phyloP scores from a whole-genome alignment of 2,113 vertebrate genomes.

The Nothobranchius furzeri region DNA sequence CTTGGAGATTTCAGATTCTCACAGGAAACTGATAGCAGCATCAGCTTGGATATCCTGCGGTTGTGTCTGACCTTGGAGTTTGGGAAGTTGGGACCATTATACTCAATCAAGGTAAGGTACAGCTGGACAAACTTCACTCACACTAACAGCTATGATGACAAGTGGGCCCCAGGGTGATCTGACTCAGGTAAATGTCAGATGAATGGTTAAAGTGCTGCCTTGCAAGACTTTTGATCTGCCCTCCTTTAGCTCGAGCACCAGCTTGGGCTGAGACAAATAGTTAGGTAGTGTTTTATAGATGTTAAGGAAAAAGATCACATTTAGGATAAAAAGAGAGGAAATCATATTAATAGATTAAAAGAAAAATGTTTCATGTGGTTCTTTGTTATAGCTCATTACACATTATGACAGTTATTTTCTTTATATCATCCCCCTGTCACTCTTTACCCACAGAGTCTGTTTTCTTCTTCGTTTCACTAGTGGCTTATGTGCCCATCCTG shows the following conservation, averaged over 20 bases:
- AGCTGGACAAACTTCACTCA: conserved; percentile 42
- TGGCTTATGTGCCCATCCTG: conserved; percentile 22
- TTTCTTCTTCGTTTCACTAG: conserved; percentile 25
- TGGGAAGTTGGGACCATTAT: conserved; percentile 33
- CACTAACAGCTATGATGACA: conserved; percentile 40
- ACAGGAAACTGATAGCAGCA: not conserved
- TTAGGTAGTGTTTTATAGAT: conserved; percentile 5
- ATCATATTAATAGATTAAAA: too few species aligned
- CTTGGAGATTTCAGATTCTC: conserved; percentile 6
- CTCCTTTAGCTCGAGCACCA: not conserved
- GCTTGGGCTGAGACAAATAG: not conserved
- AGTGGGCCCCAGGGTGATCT: conserved; percentile 34
- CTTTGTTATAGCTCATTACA: conserved; percentile 37
- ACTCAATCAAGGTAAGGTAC: conserved; percentile 41
- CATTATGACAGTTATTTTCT: conserved; percentile 8
- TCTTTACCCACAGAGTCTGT: not conserved
- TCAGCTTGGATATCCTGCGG: conserved; percentile 5
- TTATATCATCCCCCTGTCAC: conserved; percentile 10
- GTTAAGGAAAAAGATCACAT: conserved; percentile 21
- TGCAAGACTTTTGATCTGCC: conserved; percentile 42
- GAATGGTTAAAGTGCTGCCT: conserved; percentile 41
- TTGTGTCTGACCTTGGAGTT: not conserved
- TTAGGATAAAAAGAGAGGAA: not conserved
- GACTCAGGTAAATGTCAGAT: conserved; percentile 41
- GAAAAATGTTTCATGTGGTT: conserved; percentile 37